Evolutionary conservation across 2,888 invertebrate genomes (phyloP).

Genomic region (Conistra vaccinii): DNA sequence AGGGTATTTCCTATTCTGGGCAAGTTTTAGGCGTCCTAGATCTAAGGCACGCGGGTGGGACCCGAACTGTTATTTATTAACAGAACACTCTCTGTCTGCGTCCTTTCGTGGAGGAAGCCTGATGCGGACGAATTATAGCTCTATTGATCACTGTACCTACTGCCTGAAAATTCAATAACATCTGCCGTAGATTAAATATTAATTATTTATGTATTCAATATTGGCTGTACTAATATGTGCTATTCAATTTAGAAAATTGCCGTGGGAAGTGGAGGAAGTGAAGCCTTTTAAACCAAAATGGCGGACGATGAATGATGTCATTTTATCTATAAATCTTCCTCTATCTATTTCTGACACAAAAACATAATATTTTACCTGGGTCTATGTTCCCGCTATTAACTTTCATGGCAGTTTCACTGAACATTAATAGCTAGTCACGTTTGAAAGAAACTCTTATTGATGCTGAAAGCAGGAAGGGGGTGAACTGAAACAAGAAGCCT

Average conservation of each 20-base stretch:
- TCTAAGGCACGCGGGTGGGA: slow-evolving; percentile 45
- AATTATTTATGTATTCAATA: slow-evolving; percentile 54
- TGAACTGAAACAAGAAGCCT: slow-evolving; percentile 19
- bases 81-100: slow-evolving; percentile 31
- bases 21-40: slow-evolving; percentile 47
- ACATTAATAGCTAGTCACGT: slow-evolving; percentile 2
- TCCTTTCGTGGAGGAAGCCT: slow-evolving; percentile 15
- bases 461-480: background rate
- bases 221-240: slow-evolving; percentile 50
- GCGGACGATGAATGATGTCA: slow-evolving; percentile 9
- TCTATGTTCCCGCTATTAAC: background rate
- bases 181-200: slow-evolving; percentile 58
- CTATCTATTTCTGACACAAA: background rate
- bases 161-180: slow-evolving; percentile 37
- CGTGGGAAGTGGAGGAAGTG: slow-evolving; percentile 29
- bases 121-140: slow-evolving; percentile 14
- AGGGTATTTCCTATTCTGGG: slow-evolving; percentile 51
- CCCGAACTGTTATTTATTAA: slow-evolving; percentile 66
- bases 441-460: slow-evolving; percentile 5
- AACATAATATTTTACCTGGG: background rate
- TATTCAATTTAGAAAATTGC: slow-evolving; percentile 43
- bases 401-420: background rate
- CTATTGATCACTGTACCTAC: slow-evolving; percentile 37
- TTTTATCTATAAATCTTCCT: slow-evolving; percentile 14
- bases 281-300: slow-evolving; percentile 18